Base-by-base conservation (phyloP, 2,113 vertebrate genomes). In the Calyptommatus sinebrachiatus region DNA sequence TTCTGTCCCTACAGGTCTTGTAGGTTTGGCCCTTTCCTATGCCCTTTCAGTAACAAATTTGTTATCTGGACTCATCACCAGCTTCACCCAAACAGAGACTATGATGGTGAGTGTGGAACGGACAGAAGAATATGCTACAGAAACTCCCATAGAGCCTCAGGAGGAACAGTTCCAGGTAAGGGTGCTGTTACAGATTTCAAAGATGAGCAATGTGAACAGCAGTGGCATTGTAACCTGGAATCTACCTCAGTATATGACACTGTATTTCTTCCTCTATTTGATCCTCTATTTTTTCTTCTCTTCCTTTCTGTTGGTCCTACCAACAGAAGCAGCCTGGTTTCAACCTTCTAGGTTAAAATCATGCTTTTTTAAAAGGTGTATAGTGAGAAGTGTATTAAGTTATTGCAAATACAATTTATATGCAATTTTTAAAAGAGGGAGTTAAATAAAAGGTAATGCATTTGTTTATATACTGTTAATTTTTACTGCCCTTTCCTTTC, bases 61-160 rank as follows among this genome's bases (percentile, higher is more conserved):
- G 79, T 95, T 99, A 28, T 97, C 97, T 0, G 96, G 94, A 24
- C 94, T 99, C 82, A 97, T 99, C 85, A 93, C 94, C 90, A 98
- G 88, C 94, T 99, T 98, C 93, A 97, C 97, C 0, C 93, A 96
- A 85, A 98, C 97, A 0, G 98, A 99, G 88, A 94, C 97, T 90
- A 97, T 98, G 96, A 95, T 99, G 94, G 97, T 99, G 84, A 98
- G 97, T 2, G 95, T 99, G 60, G 98, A 99, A 83, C 92, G 98
- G 6, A 95, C 96, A 0, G 97, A 99, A 85, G 98, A 99, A 31
- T 99, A 99, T 85, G 94, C 94, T 82, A 96, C 95, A 68, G 89
- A 92, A 6, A 92, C 97, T 28, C 96, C 97, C 35, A 81, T 79
- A 1, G 98, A 99, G 89, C 93, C 96, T 1, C 96, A 94, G 78